These are phyloP conservation scores for Orgyia antiqua DNA, from an alignment of 2,888 invertebrate genomes.

Conservation along the genomic window DNA sequence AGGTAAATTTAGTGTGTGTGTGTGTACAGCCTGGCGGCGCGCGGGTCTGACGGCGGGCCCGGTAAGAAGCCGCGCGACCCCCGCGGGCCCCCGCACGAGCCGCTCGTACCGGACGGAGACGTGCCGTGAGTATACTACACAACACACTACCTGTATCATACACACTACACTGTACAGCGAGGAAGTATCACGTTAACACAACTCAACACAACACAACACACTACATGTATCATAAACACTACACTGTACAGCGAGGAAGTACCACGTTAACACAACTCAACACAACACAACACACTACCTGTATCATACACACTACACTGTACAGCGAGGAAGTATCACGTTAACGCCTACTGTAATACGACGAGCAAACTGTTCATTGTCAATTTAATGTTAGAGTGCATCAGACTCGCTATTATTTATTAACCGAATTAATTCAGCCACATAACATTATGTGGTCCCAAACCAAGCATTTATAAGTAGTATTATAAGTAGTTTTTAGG, in stretches of 20 bases:
- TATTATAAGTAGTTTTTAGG: no score
- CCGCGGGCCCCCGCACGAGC: slow-evolving; percentile 81
- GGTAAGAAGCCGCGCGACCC: slow-evolving; percentile 81
- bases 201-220: background rate
- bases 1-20: no score
- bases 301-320: background rate
- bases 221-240: background rate
- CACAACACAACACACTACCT: background rate
- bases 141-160: background rate
- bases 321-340: background rate
- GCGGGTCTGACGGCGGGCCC: slow-evolving; percentile 83
- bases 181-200: background rate
- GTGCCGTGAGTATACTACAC: slow-evolving; percentile 81
- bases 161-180: background rate
- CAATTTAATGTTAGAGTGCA: no score
- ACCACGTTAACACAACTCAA: background rate
- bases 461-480: no score
- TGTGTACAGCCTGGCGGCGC: slow-evolving; percentile 84
- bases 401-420: no score
- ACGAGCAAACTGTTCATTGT: no score
- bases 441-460: no score
- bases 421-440: no score
- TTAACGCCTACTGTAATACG: no score
- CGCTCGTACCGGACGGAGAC: slow-evolving; percentile 82
- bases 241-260: background rate